Base-by-base conservation (phyloP, 2,113 vertebrate genomes). In the Cygnus atratus region DNA sequence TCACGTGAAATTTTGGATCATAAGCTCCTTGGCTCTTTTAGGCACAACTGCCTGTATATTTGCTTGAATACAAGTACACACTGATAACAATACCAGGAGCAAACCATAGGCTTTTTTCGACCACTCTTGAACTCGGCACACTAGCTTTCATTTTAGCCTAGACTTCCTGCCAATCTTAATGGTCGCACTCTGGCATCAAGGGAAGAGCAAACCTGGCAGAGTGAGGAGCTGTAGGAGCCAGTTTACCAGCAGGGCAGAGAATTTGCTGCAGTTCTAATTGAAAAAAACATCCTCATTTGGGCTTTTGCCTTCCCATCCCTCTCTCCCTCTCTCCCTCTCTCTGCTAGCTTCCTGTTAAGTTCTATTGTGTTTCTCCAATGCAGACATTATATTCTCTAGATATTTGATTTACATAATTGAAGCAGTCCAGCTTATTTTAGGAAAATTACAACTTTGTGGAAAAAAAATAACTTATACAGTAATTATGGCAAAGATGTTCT, bases 351-450 rank as follows among this genome's bases (percentile, higher is more conserved):
- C 68, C 93, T 46, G 63, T 96, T 95, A 96, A 97, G 86, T 87
- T 97, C 95, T 91, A 96, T 92, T 95, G 88, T 97, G 83, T 82
- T 96, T 80, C 50, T 22, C 87, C 96, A 93, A 84, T 87, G 96
- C 67, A 93, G 63, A 96, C 92, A 97, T 97, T 97, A 95, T 94
- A 97, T 96, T 97, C 95, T 97, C 95, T 84, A 93, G 92, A 96
- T 91, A 96, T 96, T 97, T 93, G 92, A 96, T 98, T 98, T 98
- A 85, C 96, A 97, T 98, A 98, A 98, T 97, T 97, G 97, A 98
- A 92, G 90, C 93, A 93, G 95, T 96, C 96, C 97, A 88, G 95
- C 90, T 98, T 98, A 98, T 98, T 98, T 98, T 97, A 97, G 91
- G 96, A 97, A 98, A 98, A 98, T 98, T 98, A 97, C 95, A 97